phyloP scores from a whole-genome alignment of 2,113 vertebrate species.

The Apaloderma vittatum region DNA sequence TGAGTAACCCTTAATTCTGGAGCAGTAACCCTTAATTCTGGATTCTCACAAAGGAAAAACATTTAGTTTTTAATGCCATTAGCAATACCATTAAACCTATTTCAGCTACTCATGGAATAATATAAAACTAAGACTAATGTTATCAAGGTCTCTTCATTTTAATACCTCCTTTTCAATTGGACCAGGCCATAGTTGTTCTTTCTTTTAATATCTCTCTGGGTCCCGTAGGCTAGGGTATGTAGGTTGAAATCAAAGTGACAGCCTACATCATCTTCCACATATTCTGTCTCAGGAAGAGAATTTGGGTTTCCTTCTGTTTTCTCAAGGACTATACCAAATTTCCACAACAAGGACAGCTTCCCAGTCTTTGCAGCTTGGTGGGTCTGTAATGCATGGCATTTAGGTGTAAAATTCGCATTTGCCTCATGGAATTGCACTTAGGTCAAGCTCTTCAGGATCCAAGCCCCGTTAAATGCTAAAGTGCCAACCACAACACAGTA shows the following conservation, averaged over 20 bases:
- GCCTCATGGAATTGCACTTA: background rate
- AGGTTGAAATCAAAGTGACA: background rate
- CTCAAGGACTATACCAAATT: background rate
- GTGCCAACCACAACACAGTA: background rate
- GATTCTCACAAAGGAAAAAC: background rate
- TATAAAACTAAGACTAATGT: background rate
- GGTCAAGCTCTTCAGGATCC: background rate
- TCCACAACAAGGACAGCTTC: background rate
- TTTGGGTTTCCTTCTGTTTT: background rate
- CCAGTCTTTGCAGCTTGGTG: background rate
- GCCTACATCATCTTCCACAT: background rate
- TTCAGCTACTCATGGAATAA: background rate
- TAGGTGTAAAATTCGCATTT: background rate
- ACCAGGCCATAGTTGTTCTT: background rate
- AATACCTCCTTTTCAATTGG: background rate
- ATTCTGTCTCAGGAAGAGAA: background rate
- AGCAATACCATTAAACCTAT: background rate
- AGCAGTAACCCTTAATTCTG: background rate
- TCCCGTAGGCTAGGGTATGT: background rate
- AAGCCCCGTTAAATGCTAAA: background rate
- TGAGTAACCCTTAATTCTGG: background rate
- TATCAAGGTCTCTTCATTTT: background rate
- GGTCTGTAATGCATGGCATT: background rate
- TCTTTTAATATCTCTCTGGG: background rate
- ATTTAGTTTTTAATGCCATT: background rate